phyloP scores from a whole-genome alignment of 2,888 invertebrate genomes.

The Bhutanitis thaidina region DNA sequence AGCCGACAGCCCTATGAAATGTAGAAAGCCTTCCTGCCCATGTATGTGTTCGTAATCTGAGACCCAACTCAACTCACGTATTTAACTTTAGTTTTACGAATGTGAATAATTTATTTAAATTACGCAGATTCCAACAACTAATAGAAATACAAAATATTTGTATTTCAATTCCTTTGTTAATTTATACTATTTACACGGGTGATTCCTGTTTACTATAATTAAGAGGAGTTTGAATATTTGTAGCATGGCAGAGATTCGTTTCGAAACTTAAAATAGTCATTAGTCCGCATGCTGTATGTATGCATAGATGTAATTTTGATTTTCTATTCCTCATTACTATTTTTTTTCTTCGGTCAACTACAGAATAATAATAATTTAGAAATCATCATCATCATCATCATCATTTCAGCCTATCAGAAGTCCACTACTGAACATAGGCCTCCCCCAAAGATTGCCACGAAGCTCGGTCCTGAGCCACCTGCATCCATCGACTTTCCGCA shows the following conservation, averaged over 20 bases:
- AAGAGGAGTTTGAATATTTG: conserved; percentile 7
- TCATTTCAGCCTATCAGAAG: no score
- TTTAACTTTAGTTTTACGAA: background rate
- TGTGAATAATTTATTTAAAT: background rate
- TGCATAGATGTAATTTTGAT: no score
- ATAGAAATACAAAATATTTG: conserved; percentile 5
- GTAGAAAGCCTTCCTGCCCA: background rate
- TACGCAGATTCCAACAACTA: background rate
- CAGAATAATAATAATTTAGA: no score
- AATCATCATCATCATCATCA: no score
- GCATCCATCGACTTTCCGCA: no score
- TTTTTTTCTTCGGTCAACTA: no score
- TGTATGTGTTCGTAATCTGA: background rate
- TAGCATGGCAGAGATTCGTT: conserved; percentile 1
- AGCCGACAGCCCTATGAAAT: background rate
- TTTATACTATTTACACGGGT: conserved; percentile 8
- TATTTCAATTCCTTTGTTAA: conserved; percentile 1
- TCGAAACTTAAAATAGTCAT: no score
- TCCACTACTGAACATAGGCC: no score
- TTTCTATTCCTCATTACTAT: no score
- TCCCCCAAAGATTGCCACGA: no score
- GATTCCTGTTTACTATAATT: conserved; percentile 14
- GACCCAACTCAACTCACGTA: background rate
- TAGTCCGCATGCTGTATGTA: no score
- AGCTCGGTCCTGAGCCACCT: no score